These are phyloP conservation scores for Sebastes melanostomus DNA, from an alignment of 2,797 vertebrate species.

Conservation along the genomic window DNA sequence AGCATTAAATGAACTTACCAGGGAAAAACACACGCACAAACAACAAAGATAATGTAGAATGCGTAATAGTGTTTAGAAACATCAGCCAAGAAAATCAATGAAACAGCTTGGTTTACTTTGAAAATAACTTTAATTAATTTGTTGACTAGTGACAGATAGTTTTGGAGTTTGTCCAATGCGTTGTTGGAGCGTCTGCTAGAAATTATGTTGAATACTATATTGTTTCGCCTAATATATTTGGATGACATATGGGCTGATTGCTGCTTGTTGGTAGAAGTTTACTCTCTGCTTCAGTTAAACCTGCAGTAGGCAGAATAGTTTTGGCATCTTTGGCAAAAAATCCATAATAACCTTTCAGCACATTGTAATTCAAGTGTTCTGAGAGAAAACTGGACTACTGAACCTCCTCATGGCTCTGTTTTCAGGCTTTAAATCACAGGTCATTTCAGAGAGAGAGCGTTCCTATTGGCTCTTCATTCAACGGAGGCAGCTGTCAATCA, in stretches of 20 bases:
- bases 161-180: background rate
- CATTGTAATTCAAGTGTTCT: no score
- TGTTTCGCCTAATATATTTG: background rate
- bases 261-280: background rate
- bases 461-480: no score
- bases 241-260: background rate
- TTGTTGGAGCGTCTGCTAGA: background rate
- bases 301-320: no score
- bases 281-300: no score
- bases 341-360: no score
- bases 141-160: background rate
- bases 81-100: background rate
- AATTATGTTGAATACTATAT: background rate
- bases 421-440: no score
- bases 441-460: no score
- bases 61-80: background rate
- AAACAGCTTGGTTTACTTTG: background rate
- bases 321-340: no score
- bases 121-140: background rate
- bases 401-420: no score
- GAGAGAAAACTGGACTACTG: accelerated
- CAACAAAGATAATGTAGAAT: background rate
- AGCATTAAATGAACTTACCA: background rate
- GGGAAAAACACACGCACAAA: background rate
- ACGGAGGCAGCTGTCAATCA: no score